Percentiles rank a stretch among this genome's conserved stretches.
Evolutionary conservation across 2,888 invertebrate genomes (phyloP).

Genomic region (Drosophila multiciliata): DNA sequence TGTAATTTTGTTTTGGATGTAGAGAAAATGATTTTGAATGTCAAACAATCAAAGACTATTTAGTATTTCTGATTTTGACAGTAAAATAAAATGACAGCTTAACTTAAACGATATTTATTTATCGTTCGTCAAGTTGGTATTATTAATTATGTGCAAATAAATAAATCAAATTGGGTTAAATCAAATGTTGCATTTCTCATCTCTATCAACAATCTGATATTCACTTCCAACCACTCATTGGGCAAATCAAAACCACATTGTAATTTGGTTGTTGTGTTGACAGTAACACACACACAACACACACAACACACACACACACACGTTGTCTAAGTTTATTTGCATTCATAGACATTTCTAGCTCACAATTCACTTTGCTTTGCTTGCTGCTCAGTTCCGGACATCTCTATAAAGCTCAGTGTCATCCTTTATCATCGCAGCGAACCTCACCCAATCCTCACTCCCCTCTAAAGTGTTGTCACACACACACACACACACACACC

Average conservation of each 20-base stretch:
- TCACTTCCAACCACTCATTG: background rate
- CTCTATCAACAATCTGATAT: background rate
- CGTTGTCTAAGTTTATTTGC: background rate
- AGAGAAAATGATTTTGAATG: constrained; percentile 42
- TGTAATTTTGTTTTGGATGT: constrained; percentile 64
- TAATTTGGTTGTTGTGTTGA: background rate
- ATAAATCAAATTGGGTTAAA: background rate
- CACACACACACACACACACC: background rate
- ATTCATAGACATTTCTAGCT: constrained; percentile 1
- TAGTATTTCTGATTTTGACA: constrained; percentile 50
- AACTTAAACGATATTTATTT: background rate
- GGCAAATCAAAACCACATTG: constrained; percentile 2
- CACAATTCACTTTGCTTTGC: background rate
- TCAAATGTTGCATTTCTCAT: background rate
- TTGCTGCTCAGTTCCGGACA: constrained; percentile 12
- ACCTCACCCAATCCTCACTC: too few species aligned
- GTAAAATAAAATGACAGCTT: constrained; percentile 7
- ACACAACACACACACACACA: background rate
- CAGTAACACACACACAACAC: background rate
- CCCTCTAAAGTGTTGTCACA: constrained; percentile 25
- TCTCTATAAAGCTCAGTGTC: constrained; percentile 28
- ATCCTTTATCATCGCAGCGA: constrained; percentile 24
- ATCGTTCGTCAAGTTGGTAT: background rate
- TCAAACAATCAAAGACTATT: constrained; percentile 47
- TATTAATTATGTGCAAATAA: background rate